Base-by-base conservation (phyloP, 2,888 invertebrate species). In the Lasioglossum leucozonium region DNA sequence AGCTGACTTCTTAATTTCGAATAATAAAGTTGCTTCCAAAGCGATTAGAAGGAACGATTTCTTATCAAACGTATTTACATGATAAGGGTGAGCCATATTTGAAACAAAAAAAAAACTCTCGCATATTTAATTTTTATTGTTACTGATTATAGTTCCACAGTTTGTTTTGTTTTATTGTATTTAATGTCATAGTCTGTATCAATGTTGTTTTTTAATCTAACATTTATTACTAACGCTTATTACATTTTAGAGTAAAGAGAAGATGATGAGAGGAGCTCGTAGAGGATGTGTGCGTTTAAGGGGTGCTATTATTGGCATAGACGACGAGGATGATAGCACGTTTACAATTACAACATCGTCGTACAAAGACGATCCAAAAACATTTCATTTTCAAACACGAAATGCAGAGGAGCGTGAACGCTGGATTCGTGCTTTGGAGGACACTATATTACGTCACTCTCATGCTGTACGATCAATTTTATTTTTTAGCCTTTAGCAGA, bases 241-340 rank as follows among this genome's bases (percentile, higher is more conserved):
- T 67, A 37, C 13, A 18, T 97, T 97, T 34, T 96, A 99, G 99
- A 99, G 99, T 18, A 99, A 99, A 95, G 99, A 99, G 95, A 99
- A 99, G 95, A 99, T 99, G 99, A 98, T 99, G 95, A 97, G 99
- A 87, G 99, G 99, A 22, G 99, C 99, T 55, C 96, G 99, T 84
- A 96, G 99, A 88, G 99, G 99, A 77, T 99, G 99, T 96, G 99
- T 99, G 51, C 96, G 99, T n/a, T 96, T 99, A 69, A 97, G 99
- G 95, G 99, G 99, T 74, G 99, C 99, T 1, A 98, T 99, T 69
- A 98, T 99, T 93, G 99, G 99, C 73, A 99, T 99, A 92, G 99
- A 99, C 94, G 99, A 99, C 95, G 99, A 99, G 95, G 99, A 99
- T 95, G 99, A 99, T 95, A 99, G 99, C 94, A 99, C 99, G 8